Base-by-base conservation (phyloP, 1,140 invertebrate species). In the Lucilia cuprina region DNA sequence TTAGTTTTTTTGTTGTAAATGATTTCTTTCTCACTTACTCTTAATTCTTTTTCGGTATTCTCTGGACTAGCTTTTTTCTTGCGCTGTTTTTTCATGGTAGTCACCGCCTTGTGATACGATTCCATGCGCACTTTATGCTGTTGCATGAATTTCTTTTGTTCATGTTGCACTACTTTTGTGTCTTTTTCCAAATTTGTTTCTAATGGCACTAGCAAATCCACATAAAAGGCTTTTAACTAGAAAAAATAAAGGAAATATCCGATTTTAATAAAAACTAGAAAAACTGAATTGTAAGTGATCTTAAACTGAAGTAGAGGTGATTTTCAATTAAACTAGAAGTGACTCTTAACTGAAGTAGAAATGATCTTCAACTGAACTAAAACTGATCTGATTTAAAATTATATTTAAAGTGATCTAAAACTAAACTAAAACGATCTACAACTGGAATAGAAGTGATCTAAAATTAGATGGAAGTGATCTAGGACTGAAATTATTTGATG, bases 161-260 rank as follows among this genome's bases (percentile, higher is more conserved):
- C 96, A 83, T 95, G 96, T 95, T 97, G 96, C 83, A 98, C 96
- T 85, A 97, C 96, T 94, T 98, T 97, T 35, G 96, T 97, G 91
- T 98, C 97, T 91, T 98, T 97, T 91, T 98, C 97, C 87, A 98
- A 92, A 92, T 98, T 98, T 77, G 96, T 97, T 93, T 98, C 97
- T 89, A 98, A 92, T 85, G 97, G 97, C 80, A 97, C 96, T 84
- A 98, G 92, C 84, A 98, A 93, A 93, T 98, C 97, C 34, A 98
- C 96, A 92, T 98, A 98, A 91, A 98, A 98, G 17, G 96, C 97
- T 93, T 98, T 97, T 83, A 98, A 91, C 97, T 98, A 93, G 84
- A 93, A 21, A 19, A 85, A 84, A 13, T 2, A 30, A 3, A 30
- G 25, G 25, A 30, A n/a, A n/a, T n/a, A n/a, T n/a, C n/a, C n/a